Conservation (phyloP, 2,888 invertebrate genomes). For the Pedicia rivosa region DNA sequence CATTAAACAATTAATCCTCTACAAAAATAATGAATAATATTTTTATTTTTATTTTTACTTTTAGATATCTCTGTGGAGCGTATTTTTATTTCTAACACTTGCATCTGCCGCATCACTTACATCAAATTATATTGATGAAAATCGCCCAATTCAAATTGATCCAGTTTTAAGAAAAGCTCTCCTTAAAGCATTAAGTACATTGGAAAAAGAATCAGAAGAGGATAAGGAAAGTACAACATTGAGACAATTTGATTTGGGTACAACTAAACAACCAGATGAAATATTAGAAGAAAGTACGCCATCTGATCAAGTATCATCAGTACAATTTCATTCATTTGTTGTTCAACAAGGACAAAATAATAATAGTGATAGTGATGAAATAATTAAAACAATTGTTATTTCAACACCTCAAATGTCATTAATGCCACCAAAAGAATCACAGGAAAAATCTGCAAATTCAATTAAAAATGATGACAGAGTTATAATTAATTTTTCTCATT, state of each 20-base stretch:
- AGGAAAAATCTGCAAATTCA: too few species aligned
- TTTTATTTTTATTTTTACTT: too few species aligned
- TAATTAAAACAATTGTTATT: slow-evolving; percentile 30
- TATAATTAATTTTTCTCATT: slow-evolving; percentile 32
- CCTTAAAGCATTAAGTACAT: slow-evolving; percentile 55
- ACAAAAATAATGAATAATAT: too few species aligned
- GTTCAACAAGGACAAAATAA: slow-evolving; percentile 23
- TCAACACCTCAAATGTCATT: slow-evolving; percentile 8
- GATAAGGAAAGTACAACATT: slow-evolving; percentile 19
- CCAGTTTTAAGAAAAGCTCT: slow-evolving; percentile 59
- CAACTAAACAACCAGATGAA: slow-evolving; percentile 20
- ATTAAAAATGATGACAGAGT: slow-evolving; percentile 27
- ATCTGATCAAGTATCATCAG: slow-evolving; percentile 29
- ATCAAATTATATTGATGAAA: slow-evolving; percentile 4
- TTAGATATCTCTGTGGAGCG: too few species aligned
- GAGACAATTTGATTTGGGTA: slow-evolving; percentile 20
- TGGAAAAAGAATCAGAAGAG: slow-evolving; percentile 45
- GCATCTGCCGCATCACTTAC: too few species aligned
- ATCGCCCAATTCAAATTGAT: slow-evolving; percentile 26
- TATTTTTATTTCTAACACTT: too few species aligned
- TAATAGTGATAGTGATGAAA: slow-evolving; percentile 8
- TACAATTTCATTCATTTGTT: slow-evolving; percentile 42
- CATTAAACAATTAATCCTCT: too few species aligned
- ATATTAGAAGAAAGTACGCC: slow-evolving; percentile 33
- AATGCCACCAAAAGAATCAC: slow-evolving; percentile 7